Evolutionary conservation across 2,113 vertebrate species (phyloP).

Genomic region (Paramormyrops kingsleyae): DNA sequence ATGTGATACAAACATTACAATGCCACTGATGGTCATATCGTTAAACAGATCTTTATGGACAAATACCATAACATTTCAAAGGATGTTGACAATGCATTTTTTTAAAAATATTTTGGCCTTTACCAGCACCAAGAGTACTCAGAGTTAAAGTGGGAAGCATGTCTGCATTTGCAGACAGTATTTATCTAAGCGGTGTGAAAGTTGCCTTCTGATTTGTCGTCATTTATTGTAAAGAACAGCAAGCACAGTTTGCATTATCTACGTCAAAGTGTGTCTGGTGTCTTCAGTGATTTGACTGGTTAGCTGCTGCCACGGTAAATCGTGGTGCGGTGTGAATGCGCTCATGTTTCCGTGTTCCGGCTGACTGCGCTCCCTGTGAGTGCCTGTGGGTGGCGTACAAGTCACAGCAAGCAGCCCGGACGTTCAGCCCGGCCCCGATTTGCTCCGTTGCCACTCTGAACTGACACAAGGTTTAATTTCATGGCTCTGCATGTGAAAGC

Average conservation of each 20-base stretch:
- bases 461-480: not conserved
- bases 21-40: not conserved
- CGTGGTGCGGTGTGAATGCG: not conserved
- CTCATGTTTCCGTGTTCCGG: not conserved
- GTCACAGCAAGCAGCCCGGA: not conserved
- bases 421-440: not conserved
- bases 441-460: not conserved
- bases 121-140: not conserved
- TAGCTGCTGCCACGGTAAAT: not conserved
- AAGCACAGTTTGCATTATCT: not conserved
- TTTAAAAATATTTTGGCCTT: not conserved
- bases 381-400: not conserved
- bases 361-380: not conserved
- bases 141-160: not conserved
- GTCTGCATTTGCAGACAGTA: not conserved
- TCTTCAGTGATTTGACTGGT: not conserved
- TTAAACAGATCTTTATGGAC: not conserved
- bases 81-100: not conserved
- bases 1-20: not conserved
- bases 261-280: not conserved
- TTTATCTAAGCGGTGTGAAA: not conserved
- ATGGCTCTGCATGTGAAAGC: not conserved
- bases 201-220: not conserved
- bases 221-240: not conserved
- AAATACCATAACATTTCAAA: not conserved